phyloP scores from a whole-genome alignment of 2,888 invertebrate species.

The Morpho deidamia region DNA sequence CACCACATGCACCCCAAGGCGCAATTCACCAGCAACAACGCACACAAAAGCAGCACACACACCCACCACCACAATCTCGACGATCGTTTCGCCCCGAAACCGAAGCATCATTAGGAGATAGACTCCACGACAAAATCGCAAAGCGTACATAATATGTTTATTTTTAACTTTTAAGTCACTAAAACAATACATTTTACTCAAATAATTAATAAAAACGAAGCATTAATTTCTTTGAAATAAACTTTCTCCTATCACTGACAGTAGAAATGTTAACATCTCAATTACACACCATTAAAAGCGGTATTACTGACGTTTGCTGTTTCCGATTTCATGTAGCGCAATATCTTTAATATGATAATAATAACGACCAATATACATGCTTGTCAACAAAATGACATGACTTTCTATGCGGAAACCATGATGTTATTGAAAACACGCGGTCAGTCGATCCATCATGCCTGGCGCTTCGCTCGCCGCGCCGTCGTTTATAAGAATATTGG shows the following conservation, averaged over 20 bases:
- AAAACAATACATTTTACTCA: no score
- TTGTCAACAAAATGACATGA: constrained; percentile 29
- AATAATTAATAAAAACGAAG: no score
- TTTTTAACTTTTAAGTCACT: no score
- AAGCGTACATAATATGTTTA: no score
- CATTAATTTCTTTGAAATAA: not conserved
- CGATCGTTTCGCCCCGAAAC: no score
- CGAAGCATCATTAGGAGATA: no score
- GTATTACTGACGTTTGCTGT: constrained; percentile 16
- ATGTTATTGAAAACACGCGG: constrained; percentile 29
- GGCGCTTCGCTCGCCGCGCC: constrained; percentile 24
- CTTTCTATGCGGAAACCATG: constrained; percentile 38
- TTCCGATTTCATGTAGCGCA: constrained; percentile 23
- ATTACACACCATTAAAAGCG: constrained; percentile 15
- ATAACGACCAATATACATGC: constrained; percentile 26
- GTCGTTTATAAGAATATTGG: constrained; percentile 29
- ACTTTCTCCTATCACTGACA: not conserved
- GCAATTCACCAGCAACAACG: no score
- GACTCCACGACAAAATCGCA: no score
- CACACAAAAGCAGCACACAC: no score
- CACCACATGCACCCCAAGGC: no score
- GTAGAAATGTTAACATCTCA: constrained; percentile 13
- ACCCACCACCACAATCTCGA: no score
- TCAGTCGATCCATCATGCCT: constrained; percentile 29
- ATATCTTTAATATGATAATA: constrained; percentile 23